These are phyloP conservation scores for Melanotaenia boesemani DNA, from an alignment of 2,797 vertebrate genomes.

Conservation along the genomic window DNA sequence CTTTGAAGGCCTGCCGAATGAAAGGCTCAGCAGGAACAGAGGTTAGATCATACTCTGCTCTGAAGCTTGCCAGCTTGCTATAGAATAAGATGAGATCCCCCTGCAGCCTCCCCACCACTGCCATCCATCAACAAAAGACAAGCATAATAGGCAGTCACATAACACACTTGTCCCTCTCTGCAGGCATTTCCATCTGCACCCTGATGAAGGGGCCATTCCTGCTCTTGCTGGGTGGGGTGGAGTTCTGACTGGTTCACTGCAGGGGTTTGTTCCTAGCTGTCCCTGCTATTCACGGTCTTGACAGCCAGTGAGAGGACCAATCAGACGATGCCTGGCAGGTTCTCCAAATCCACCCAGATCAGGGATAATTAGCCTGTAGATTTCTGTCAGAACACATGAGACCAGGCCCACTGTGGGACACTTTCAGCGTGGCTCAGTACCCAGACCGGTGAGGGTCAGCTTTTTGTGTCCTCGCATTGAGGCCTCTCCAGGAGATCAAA, in stretches of 20 bases:
- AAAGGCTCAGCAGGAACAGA: slow-evolving; percentile 81
- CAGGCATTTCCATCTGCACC: slow-evolving; percentile 84
- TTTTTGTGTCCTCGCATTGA: slow-evolving; percentile 37
- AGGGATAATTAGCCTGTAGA: slow-evolving; percentile 81
- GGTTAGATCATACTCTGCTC: slow-evolving; percentile 80
- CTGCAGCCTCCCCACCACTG: slow-evolving; percentile 60
- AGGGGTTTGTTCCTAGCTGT: slow-evolving; percentile 76
- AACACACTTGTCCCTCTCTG: slow-evolving; percentile 65
- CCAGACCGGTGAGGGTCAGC: slow-evolving; percentile 52
- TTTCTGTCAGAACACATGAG: slow-evolving; percentile 71
- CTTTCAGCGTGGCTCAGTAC: slow-evolving; percentile 69
- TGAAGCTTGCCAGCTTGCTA: slow-evolving; percentile 75
- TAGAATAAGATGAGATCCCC: slow-evolving; percentile 70
- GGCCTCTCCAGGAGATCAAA: slow-evolving; percentile 43
- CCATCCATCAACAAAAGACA: slow-evolving; percentile 81
- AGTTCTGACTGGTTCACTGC: slow-evolving; percentile 70
- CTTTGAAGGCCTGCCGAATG: slow-evolving; percentile 70
- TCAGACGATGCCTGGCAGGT: slow-evolving; percentile 76
- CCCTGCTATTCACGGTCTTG: slow-evolving; percentile 84
- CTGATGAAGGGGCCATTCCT: slow-evolving; percentile 81
- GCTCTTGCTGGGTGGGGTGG: slow-evolving; percentile 76
- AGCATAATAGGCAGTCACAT: slow-evolving; percentile 86
- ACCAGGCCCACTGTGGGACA: slow-evolving; percentile 67
- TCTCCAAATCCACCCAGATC: slow-evolving; percentile 73
- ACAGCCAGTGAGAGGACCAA: slow-evolving; percentile 78